phyloP scores from a whole-genome alignment of 2,797 vertebrate genomes.

The Microchirus variegatus region DNA sequence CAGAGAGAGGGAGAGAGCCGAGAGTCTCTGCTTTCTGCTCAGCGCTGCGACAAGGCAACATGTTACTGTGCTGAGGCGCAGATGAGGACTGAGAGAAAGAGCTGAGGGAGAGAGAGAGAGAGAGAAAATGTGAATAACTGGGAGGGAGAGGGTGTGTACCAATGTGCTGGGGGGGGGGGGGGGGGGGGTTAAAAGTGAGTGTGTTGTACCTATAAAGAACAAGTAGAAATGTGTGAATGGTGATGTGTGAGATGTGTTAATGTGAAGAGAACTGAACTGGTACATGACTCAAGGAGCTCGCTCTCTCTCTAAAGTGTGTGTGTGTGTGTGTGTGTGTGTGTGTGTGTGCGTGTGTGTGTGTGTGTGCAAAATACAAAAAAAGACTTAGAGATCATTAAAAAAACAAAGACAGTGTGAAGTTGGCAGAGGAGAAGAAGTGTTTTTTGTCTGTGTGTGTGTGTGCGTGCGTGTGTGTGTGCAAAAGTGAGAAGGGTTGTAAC shows the following conservation, averaged over 20 bases:
- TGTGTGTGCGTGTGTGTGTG: not conserved
- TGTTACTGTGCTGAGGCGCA: slow-evolving; percentile 68
- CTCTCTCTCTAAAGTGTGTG: not conserved
- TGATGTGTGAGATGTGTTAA: slow-evolving; percentile 51
- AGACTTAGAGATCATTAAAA: slow-evolving; percentile 28
- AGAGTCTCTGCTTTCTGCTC: slow-evolving; percentile 38
- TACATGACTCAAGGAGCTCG: slow-evolving; percentile 41
- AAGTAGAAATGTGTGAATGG: slow-evolving; percentile 51
- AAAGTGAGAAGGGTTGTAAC: slow-evolving; percentile 44
- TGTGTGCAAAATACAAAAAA: not conserved
- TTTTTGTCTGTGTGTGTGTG: slow-evolving; percentile 6
- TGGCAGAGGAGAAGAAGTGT: slow-evolving; percentile 36
- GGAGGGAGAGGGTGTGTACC: slow-evolving; percentile 60
- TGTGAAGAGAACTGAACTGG: slow-evolving; percentile 29
- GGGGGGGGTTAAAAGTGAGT: slow-evolving; percentile 24
- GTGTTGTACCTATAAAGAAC: slow-evolving; percentile 36
- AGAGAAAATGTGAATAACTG: slow-evolving; percentile 43
- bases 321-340: not conserved
- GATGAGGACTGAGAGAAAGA: slow-evolving; percentile 68
- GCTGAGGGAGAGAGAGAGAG: slow-evolving; percentile 31
- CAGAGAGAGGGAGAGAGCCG: slow-evolving; percentile 4
- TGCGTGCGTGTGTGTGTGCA: slow-evolving; percentile 13
- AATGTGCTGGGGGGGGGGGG: slow-evolving; percentile 43
- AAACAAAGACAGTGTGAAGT: slow-evolving; percentile 31
- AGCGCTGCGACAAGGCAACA: slow-evolving; percentile 51